These are phyloP conservation scores for Pogoniulus pusillus DNA, from an alignment of 2,797 vertebrate genomes.

Conservation along the genomic window DNA sequence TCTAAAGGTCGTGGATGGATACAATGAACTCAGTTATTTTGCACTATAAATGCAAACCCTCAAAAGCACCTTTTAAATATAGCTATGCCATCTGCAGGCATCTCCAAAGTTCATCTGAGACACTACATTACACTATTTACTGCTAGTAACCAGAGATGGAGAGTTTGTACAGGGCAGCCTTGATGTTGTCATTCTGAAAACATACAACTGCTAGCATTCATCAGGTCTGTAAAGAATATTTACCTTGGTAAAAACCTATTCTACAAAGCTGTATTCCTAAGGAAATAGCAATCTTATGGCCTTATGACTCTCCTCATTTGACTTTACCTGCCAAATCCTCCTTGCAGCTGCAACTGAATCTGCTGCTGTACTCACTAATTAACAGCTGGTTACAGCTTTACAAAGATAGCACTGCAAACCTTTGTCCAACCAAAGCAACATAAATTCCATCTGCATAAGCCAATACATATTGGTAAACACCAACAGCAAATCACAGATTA, in stretches of 20 bases:
- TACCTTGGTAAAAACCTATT: not conserved
- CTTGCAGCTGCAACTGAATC: not conserved
- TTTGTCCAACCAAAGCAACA: not conserved
- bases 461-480: not conserved
- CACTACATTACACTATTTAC: not conserved
- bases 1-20: not conserved
- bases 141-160: not conserved
- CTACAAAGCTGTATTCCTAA: not conserved
- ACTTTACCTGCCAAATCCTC: not conserved
- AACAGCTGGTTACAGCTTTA: not conserved
- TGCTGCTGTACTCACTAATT: not conserved
- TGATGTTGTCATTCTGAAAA: not conserved
- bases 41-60: not conserved
- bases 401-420: not conserved
- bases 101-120: not conserved
- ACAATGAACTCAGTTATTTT: not conserved
- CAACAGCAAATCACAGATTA: not conserved
- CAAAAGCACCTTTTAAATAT: not conserved
- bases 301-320: not conserved
- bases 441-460: not conserved
- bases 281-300: not conserved
- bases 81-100: not conserved
- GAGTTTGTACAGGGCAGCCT: not conserved
- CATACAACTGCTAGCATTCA: not conserved
- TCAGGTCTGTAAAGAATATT: not conserved